These are phyloP conservation scores for Pan troglodytes DNA, from an alignment of 2,113 vertebrate species.

Conservation along the genomic window NHGRI_mPanTro3-v2.1_pri NC_072409.2:36016501-36017000, in stretches of 20 bases:
- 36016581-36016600: neutral
- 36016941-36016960: neutral
- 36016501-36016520: neutral
- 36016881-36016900: accelerated
- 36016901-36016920: neutral
- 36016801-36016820: neutral
- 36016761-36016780: neutral
- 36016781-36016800: neutral
- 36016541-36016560: neutral
- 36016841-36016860: neutral
- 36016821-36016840: neutral
- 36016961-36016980: neutral
- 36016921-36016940: neutral
- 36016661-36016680: neutral
- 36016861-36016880: neutral
- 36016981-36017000: neutral
- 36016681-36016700: no score
- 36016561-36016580: neutral
- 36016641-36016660: neutral
- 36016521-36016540: neutral
- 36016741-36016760: neutral
- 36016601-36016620: neutral
- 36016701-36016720: neutral
- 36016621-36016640: accelerated
- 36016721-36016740: neutral